A percentile compares a stretch with the other conserved stretches of the same genome.
Conservation (phyloP, 2,888 invertebrate species). For the Priocnemis perturbator region DNA sequence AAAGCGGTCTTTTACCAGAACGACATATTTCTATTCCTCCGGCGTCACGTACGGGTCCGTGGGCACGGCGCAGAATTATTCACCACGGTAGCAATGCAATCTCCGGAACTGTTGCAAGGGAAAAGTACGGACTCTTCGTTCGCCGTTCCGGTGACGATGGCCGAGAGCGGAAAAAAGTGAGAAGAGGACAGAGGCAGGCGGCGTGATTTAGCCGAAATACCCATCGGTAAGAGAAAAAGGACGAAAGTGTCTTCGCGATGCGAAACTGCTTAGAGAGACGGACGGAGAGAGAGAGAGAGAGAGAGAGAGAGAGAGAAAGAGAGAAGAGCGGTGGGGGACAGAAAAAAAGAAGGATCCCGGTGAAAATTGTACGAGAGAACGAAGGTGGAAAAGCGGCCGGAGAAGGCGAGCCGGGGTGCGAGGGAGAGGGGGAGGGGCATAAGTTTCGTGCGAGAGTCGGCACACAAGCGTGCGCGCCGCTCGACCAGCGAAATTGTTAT, state of each 20-base stretch:
- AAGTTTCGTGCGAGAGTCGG: neutral
- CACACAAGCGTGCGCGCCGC: conserved; percentile 2
- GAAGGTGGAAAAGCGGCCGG: neutral
- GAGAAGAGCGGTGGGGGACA: neutral
- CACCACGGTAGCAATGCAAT: no score
- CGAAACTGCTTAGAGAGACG: conserved; percentile 1
- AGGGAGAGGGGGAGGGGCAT: neutral
- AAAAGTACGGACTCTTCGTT: neutral
- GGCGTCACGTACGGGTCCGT: no score
- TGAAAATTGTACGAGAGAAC: neutral
- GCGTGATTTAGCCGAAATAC: no score
- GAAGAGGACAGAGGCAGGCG: no score
- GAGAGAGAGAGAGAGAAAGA: conserved; percentile 15
- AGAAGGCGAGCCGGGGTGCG: neutral
- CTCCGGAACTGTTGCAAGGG: no score
- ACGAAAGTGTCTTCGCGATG: neutral
- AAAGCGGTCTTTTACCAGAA: neutral
- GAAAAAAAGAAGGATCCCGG: neutral
- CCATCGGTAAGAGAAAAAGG: neutral
- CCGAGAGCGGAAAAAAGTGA: no score
- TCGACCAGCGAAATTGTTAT: conserved; percentile 58
- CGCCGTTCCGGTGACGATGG: neutral
- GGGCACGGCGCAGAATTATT: no score
- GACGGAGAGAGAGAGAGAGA: conserved; percentile 13
- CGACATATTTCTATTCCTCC: neutral